These are phyloP conservation scores for Trichopoda pennipes DNA, from an alignment of 2,888 invertebrate species.

Conservation along the genomic window DNA sequence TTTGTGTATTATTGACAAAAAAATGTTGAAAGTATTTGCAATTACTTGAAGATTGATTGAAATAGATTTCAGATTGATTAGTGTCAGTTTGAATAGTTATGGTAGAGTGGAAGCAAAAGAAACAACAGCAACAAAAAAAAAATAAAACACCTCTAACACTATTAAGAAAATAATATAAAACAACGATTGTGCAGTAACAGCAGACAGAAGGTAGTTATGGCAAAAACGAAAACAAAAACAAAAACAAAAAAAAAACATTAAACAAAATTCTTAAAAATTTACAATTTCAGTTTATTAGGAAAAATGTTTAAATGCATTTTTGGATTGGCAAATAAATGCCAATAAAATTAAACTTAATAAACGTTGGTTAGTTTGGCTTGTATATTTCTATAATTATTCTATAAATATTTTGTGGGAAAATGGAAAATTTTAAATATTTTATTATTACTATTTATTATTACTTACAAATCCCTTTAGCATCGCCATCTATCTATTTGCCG, in stretches of 20 bases:
- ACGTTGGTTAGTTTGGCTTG: background rate
- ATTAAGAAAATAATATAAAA: background rate
- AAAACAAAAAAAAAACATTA: no score
- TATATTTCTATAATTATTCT: background rate
- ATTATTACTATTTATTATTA: no score
- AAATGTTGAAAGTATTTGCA: slow-evolving; percentile 80
- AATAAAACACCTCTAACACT: slow-evolving; percentile 52
- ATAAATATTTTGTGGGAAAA: slow-evolving; percentile 39
- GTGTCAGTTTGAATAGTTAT: slow-evolving; percentile 69
- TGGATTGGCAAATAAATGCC: slow-evolving; percentile 44
- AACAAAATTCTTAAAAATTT: slow-evolving; percentile 31
- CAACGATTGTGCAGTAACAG: slow-evolving; percentile 7
- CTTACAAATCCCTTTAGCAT: background rate
- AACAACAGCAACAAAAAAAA: background rate
- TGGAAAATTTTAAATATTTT: background rate
- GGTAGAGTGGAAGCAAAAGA: slow-evolving; percentile 56
- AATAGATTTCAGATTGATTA: slow-evolving; percentile 79
- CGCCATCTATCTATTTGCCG: background rate
- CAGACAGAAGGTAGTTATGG: background rate
- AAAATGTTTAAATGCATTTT: slow-evolving; percentile 52
- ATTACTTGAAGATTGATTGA: slow-evolving; percentile 80
- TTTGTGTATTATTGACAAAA: slow-evolving; percentile 69
- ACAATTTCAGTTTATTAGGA: slow-evolving; percentile 57
- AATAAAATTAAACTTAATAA: slow-evolving; percentile 47
- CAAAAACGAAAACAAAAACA: no score